A percentile compares a stretch with the other conserved stretches of the same genome.
These are phyloP conservation scores for Cephus rjabovi DNA, from an alignment of 2,888 invertebrate genomes.

Conservation along the genomic window DNA sequence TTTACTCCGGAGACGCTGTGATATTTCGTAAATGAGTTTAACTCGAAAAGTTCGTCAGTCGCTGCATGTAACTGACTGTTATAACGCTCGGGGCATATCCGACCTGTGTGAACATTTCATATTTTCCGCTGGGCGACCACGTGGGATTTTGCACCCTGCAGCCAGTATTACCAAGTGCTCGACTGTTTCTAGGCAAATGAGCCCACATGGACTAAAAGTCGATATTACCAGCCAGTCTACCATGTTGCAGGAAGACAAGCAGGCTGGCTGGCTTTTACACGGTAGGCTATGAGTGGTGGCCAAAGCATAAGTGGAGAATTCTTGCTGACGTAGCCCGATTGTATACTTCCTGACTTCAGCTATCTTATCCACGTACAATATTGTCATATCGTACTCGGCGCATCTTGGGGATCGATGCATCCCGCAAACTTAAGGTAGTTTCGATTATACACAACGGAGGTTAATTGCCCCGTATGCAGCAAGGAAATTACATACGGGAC, in stretches of 20 bases:
- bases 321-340: background rate
- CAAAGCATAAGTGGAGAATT: background rate
- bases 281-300: background rate
- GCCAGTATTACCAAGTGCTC: background rate
- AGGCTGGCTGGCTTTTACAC: background rate
- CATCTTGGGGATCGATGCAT: background rate
- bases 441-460: background rate
- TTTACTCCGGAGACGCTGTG: background rate
- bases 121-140: background rate
- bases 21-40: background rate
- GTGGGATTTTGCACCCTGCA: background rate
- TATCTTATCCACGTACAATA: background rate
- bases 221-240: background rate
- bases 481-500: background rate
- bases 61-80: background rate
- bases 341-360: background rate
- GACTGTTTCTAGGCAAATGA: background rate
- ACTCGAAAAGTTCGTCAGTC: background rate
- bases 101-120: background rate
- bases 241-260: background rate
- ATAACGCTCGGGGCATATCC: background rate
- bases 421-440: background rate
- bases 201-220: background rate
- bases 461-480: background rate
- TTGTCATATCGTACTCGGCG: background rate